These are phyloP conservation scores for Typhlichthys subterraneus DNA, from an alignment of 2,797 vertebrate genomes.

Conservation along the genomic window DNA sequence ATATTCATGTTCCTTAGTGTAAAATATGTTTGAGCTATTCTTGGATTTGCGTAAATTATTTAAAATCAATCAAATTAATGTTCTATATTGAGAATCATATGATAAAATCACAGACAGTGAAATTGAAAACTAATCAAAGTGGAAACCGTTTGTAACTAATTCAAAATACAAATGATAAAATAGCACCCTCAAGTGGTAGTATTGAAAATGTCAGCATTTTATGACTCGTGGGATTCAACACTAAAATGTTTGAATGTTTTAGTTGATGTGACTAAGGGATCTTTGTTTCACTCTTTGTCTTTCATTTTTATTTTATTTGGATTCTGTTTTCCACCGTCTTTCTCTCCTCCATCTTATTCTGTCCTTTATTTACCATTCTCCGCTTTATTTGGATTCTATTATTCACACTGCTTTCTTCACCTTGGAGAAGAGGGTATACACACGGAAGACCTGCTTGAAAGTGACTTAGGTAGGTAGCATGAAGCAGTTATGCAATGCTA, in stretches of 20 bases:
- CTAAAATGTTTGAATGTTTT: background rate
- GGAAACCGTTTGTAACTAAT: background rate
- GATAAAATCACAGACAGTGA: background rate
- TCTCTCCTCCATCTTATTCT: conserved; percentile 42
- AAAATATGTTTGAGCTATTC: no score
- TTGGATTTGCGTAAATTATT: no score
- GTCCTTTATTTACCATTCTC: conserved; percentile 75
- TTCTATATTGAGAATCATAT: background rate
- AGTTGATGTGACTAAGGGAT: conserved; percentile 52
- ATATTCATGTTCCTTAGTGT: no score
- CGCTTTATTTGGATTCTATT: conserved; percentile 48
- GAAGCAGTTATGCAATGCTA: background rate
- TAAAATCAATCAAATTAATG: no score
- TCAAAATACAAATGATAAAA: conserved; percentile 40
- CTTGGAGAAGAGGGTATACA: conserved; percentile 99
- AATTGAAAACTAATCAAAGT: conserved; percentile 7
- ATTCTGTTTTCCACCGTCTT: conserved; percentile 19
- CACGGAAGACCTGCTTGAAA: conserved; percentile 91
- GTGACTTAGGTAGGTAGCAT: conserved; percentile 87
- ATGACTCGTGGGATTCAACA: background rate
- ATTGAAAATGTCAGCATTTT: conserved; percentile 5
- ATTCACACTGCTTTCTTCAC: conserved; percentile 82
- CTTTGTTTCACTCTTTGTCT: conserved; percentile 43
- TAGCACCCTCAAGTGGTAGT: conserved; percentile 72
- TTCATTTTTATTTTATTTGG: conserved; percentile 42